Conservation (phyloP, 2,797 vertebrate species). For the Varecia variegata region DNA sequence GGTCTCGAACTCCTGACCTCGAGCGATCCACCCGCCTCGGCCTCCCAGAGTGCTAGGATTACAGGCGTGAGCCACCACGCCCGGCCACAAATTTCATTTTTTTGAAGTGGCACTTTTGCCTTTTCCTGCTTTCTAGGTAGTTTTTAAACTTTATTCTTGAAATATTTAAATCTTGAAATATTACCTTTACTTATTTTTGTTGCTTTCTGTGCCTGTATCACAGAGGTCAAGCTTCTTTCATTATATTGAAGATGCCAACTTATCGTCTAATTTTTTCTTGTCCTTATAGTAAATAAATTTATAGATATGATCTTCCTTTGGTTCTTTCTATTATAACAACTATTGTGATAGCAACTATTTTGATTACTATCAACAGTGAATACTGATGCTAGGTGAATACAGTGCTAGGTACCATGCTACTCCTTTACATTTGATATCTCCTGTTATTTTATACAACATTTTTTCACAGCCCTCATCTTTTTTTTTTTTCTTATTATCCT, state of each 20-base stretch:
- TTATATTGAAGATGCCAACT: background rate
- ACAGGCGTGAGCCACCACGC: no score
- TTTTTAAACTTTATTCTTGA: background rate
- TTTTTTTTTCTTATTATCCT: background rate
- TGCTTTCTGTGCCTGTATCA: background rate
- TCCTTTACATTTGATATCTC: background rate
- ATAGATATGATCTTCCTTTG: background rate
- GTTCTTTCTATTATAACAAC: background rate
- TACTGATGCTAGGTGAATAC: background rate
- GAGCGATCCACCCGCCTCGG: no score
- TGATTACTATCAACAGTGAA: background rate
- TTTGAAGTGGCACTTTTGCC: background rate
- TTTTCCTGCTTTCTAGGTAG: background rate
- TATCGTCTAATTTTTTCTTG: background rate
- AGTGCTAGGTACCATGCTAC: background rate
- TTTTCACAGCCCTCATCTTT: background rate
- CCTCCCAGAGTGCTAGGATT: no score
- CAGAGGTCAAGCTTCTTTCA: background rate
- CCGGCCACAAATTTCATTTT: constrained; percentile 4
- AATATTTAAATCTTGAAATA: background rate
- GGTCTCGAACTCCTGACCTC: no score
- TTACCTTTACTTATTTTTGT: background rate
- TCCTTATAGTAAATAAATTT: background rate
- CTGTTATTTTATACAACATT: background rate
- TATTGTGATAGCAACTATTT: background rate